These are phyloP conservation scores for Trichopoda pennipes DNA, from an alignment of 2,888 invertebrate species.

Conservation along the genomic window DNA sequence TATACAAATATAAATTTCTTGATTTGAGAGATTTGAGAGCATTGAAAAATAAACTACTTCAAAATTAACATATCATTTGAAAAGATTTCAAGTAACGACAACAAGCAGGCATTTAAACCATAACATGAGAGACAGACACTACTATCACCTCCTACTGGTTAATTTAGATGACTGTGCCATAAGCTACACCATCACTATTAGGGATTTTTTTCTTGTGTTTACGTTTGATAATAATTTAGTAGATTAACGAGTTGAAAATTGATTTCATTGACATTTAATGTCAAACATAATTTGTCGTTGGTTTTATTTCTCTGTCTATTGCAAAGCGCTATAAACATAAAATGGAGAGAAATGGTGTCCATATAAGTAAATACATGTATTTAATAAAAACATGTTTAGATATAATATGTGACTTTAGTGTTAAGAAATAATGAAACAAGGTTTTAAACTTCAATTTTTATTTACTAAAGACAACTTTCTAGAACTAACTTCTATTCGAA, in stretches of 20 bases:
- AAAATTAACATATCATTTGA: constrained; percentile 38
- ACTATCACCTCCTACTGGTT: constrained; percentile 46
- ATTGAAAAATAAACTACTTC: background rate
- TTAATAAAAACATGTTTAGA: background rate
- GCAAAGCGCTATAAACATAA: constrained; percentile 32
- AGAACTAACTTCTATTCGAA: no score
- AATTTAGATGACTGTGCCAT: constrained; percentile 36
- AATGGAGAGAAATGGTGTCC: background rate
- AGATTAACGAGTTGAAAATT: constrained; percentile 79
- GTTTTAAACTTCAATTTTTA: constrained; percentile 55
- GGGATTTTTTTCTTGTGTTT: constrained; percentile 51
- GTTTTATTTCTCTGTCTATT: constrained; percentile 4
- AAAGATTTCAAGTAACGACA: constrained; percentile 23
- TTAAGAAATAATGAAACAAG: constrained; percentile 52
- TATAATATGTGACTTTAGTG: constrained; percentile 19
- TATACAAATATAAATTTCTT: background rate
- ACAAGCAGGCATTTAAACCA: constrained; percentile 39
- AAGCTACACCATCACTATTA: constrained; percentile 3
- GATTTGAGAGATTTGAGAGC: constrained; percentile 6
- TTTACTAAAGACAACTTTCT: no score
- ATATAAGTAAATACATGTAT: constrained; percentile 32
- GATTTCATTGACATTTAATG: constrained; percentile 77
- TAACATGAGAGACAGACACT: constrained; percentile 8
- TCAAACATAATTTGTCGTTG: constrained; percentile 65
- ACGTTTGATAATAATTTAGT: constrained; percentile 74